phyloP scores from a whole-genome alignment of 2,113 vertebrate species.

The Uropsilus gracilis region DNA sequence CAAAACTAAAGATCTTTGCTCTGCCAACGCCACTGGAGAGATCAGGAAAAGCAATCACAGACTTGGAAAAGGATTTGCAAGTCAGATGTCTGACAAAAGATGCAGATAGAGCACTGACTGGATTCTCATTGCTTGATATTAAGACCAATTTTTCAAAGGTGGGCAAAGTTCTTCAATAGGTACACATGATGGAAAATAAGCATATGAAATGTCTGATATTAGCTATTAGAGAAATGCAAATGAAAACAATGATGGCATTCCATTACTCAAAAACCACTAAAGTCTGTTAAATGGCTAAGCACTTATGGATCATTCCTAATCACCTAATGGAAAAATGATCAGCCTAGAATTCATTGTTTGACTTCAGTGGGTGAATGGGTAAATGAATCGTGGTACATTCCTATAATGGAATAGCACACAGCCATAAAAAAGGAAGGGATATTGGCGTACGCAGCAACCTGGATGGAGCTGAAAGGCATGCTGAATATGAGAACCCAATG shows the following conservation, averaged over 20 bases:
- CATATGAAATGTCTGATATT: neutral
- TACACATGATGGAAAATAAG: neutral
- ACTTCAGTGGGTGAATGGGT: neutral
- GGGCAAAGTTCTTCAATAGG: neutral
- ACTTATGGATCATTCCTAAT: too few species aligned
- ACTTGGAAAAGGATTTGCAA: neutral
- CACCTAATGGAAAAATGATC: too few species aligned
- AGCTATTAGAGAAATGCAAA: too few species aligned
- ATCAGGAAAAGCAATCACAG: neutral
- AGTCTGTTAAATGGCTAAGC: too few species aligned
- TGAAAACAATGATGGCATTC: too few species aligned
- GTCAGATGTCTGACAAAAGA: neutral
- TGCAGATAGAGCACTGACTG: neutral
- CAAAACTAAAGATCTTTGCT: neutral
- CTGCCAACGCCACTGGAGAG: neutral
- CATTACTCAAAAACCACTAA: too few species aligned
- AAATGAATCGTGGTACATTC: neutral
- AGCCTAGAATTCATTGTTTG: neutral
- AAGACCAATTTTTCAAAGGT: neutral
- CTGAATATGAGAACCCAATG: neutral
- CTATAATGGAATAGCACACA: neutral
- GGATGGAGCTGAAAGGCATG: neutral
- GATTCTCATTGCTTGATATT: neutral
- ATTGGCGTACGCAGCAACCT: too few species aligned
- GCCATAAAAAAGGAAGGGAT: too few species aligned